Evolutionary conservation across 2,888 invertebrate species (phyloP), one percentile per base, ranked within the genome.

Genomic region (Mamestra brassicae): DNA sequence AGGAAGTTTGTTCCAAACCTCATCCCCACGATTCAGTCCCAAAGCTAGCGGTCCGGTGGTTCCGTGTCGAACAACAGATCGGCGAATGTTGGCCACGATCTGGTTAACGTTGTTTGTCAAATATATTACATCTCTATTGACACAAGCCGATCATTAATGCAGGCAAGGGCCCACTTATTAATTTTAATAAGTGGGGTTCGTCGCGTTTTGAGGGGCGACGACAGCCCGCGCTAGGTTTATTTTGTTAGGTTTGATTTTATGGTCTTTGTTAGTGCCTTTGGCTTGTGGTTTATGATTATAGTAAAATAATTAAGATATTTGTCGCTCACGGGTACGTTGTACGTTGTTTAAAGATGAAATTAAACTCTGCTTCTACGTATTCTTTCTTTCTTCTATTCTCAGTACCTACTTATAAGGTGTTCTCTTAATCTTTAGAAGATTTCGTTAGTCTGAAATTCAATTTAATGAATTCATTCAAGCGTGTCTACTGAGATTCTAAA

Each of bases 121-220:
- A 95, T 93, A 94, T 95, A 96, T 96, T 95, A 95, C 94, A 94
- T 90, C 90, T 90, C 90, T 96, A 96, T 96, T 96, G 95, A 96
- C 95, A 95, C 90, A 96, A 95, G 92, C 91, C 92, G 94, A 94
- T 96, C 95, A 95, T 96, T 96, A 96, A 95, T 96, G 93, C 93
- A 93, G 92, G 91, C 92, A 93, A 94, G 95, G 94, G 94, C 95
- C 92, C 94, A 94, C 94, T 96, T 96, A 96, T 96, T 96, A 96
- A 96, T 96, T 96, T 96, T 96, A 95, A 96, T 96, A 96, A 96
- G 94, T 94, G 92, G 96, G 96, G 95, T 94, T 95, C 94, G 92
- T 92, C 85, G 88, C 83, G 80, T 87, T 92, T 88, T 90, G 91
- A 92, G 95, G 94, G 94, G 92, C 87, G 92, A 91, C 91, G 92